A percentile compares a stretch with the other conserved stretches of the same genome.
Evolutionary conservation across 2,113 vertebrate genomes (phyloP).

Genomic region (Misgurnus mizolepis): DNA sequence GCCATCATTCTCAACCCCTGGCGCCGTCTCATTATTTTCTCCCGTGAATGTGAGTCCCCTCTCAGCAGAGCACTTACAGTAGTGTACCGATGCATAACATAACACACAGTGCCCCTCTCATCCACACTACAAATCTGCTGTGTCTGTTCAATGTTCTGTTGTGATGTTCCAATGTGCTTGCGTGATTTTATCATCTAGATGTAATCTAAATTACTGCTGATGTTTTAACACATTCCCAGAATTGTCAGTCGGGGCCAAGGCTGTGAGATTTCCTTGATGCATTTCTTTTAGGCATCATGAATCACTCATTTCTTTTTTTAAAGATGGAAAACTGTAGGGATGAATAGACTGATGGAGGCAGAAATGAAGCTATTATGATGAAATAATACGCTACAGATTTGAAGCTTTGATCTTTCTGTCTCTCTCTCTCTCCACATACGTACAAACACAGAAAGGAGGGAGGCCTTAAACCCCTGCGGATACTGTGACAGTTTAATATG

Average conservation of each 20-base stretch:
- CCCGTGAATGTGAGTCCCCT: conserved; percentile 7
- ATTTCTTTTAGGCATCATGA: background rate
- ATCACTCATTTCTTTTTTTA: conserved; percentile 8
- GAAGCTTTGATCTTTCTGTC: background rate
- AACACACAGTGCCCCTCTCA: conserved; percentile 19
- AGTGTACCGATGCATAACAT: conserved; percentile 18
- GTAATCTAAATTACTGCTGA: background rate
- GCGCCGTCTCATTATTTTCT: conserved; percentile 19
- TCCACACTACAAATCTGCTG: background rate
- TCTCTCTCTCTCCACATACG: background rate
- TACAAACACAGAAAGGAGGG: background rate
- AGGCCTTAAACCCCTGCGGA: background rate
- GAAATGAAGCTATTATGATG: background rate
- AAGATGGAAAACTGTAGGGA: background rate
- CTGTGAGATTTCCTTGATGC: conserved; percentile 9
- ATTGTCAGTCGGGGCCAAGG: background rate
- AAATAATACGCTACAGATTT: conserved; percentile 7
- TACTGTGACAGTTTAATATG: background rate
- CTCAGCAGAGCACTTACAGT: conserved; percentile 21
- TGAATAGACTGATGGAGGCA: background rate
- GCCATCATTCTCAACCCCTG: background rate
- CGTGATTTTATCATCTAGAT: conserved; percentile 11
- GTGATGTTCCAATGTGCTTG: background rate
- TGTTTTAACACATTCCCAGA: conserved; percentile 26
- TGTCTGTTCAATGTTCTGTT: conserved; percentile 14